Percentiles rank a stretch among this genome's conserved stretches.
Conservation (phyloP, 2,888 invertebrate species). For the Drosophila setosimentum region DNA sequence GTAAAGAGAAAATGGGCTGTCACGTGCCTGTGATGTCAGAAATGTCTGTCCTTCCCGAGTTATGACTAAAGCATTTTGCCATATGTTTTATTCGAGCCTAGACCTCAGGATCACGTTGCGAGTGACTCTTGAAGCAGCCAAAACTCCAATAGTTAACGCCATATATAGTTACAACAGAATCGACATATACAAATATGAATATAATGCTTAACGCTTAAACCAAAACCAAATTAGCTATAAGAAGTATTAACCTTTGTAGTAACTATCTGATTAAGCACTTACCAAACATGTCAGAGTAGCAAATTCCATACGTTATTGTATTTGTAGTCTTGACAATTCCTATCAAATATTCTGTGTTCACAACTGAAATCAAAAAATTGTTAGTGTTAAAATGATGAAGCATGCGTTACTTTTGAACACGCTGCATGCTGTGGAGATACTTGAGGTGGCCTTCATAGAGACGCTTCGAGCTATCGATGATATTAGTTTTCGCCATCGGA, state of each 20-base stretch:
- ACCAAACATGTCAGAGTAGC: background rate
- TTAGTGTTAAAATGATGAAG: constrained; percentile 36
- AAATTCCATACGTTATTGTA: background rate
- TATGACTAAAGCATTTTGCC: background rate
- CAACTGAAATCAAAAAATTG: constrained; percentile 40
- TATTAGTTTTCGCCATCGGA: constrained; percentile 50
- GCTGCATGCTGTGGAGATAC: constrained; percentile 52
- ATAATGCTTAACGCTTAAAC: too few relatives aligned
- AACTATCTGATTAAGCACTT: background rate
- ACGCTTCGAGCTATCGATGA: constrained; percentile 41
- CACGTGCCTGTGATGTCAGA: background rate
- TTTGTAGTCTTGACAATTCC: background rate
- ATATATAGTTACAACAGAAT: too few relatives aligned
- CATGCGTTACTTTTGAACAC: constrained; percentile 48
- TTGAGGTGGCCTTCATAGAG: constrained; percentile 49
- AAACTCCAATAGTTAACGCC: too few relatives aligned
- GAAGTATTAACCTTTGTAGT: too few relatives aligned
- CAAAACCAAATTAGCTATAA: background rate
- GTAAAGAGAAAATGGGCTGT: background rate
- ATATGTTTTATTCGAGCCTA: background rate
- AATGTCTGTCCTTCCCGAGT: background rate
- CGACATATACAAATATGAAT: too few relatives aligned
- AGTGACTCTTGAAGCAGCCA: too few relatives aligned
- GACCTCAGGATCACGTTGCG: too few relatives aligned
- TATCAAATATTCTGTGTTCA: constrained; percentile 17